Conservation (phyloP, 2,888 invertebrate species). For the Clistopyga incitator region DNA sequence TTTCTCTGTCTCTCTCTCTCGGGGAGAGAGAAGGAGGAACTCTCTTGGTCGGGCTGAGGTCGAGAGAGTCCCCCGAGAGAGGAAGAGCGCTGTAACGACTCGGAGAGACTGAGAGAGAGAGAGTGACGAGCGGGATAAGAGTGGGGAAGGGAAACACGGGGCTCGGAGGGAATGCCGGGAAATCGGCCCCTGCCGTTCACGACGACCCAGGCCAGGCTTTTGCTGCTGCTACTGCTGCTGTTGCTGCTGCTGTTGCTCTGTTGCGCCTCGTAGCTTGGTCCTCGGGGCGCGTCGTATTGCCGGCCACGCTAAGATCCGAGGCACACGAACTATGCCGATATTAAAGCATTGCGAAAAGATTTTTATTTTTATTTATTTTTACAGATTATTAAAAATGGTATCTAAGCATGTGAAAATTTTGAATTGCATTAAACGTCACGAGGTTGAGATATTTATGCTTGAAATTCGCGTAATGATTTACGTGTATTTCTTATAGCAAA, state of each 20-base stretch:
- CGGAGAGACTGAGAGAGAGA: slow-evolving; percentile 59
- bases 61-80: slow-evolving; percentile 68
- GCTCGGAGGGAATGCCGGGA: slow-evolving; percentile 23
- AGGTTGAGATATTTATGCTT: too few relatives aligned
- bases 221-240: slow-evolving; percentile 33
- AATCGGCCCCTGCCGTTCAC: slow-evolving; percentile 43
- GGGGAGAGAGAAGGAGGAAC: too few relatives aligned
- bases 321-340: neutral
- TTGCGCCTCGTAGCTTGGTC: slow-evolving; percentile 37
- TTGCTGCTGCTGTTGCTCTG: slow-evolving; percentile 32
- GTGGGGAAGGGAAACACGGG: neutral
- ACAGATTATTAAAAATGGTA: too few relatives aligned
- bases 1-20: slow-evolving; percentile 16
- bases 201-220: slow-evolving; percentile 54
- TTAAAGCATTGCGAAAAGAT: too few relatives aligned
- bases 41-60: slow-evolving; percentile 49
- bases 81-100: slow-evolving; percentile 63
- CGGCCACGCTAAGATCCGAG: slow-evolving; percentile 29
- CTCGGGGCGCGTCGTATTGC: slow-evolving; percentile 31
- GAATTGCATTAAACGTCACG: too few relatives aligned
- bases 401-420: too few relatives aligned
- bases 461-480: too few relatives aligned
- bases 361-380: too few relatives aligned
- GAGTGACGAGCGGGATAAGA: slow-evolving; percentile 6
- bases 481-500: too few relatives aligned